Base-by-base conservation (phyloP, 92 coral and sea anemone genomes). In the Heliopora coerulea region DNA sequence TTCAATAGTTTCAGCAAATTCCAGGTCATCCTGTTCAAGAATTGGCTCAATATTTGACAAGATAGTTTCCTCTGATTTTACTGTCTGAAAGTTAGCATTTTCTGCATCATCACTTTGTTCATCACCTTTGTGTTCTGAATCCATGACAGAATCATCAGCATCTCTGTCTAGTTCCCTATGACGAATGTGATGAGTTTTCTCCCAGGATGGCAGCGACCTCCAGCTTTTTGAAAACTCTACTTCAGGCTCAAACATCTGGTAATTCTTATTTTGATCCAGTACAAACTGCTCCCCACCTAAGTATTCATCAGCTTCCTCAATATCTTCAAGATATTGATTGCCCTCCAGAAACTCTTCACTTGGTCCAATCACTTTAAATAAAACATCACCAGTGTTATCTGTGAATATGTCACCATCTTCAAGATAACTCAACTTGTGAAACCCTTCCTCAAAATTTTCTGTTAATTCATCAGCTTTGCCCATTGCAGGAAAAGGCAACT, bases 151-250 rank as follows among this genome's bases (percentile, higher is more conserved):
- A 28, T 81, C 85, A 30, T 91, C 97, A 54, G 79, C 83, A 79
- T 88, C 86, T 41, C 90, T 87, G 86, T 92, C 96, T 18, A 91
- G 81, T 76, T 93, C 96, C 62, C 63, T 0, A 54, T 33, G 50
- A 5, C 20, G 27, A 6, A 33, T 49, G 20, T 1, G 15, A 31
- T 69, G 77, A 9, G 24, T 31, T 17, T 54, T 24, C 23, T 54
- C 77, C 62, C 52, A 52, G 14, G 77, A 70, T 11, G 77, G 63
- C 8, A 70, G 37, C 0, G 77, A 70, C 21, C 30, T 70, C 77
- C 63, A 70, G 49, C 25, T 70, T 24, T 70, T 54, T 50, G 62
- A 21, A 13, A 30, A 58, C 19, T 70, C 63, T 18, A n/a, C 20
- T 31, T 50, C 35, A 49, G 15, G 8, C n/a, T n/a, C n/a, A n/a